Evolutionary conservation across 2,113 vertebrate genomes (phyloP).

Genomic region (Cairina moschata): DNA sequence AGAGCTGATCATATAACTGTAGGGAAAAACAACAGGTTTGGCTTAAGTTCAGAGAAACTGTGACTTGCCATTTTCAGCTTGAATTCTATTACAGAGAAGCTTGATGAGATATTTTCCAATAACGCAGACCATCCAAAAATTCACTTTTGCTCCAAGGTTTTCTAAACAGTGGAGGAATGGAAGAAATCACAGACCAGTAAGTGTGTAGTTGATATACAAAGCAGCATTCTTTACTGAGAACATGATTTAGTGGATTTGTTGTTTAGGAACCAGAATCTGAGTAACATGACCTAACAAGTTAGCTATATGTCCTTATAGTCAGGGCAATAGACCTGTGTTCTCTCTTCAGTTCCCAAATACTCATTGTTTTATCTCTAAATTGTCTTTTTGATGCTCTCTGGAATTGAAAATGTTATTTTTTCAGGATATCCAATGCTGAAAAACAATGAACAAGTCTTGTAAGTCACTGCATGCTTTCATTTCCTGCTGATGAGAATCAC

Average conservation of each 20-base stretch:
- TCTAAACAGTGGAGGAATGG: background rate
- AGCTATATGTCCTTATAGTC: background rate
- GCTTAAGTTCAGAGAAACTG: background rate
- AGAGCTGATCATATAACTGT: background rate
- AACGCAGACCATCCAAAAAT: rapidly evolving
- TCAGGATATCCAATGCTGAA: background rate
- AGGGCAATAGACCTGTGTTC: background rate
- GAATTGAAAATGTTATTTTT: background rate
- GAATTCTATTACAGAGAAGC: background rate
- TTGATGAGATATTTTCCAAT: background rate
- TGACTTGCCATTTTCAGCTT: background rate
- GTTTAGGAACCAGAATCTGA: background rate
- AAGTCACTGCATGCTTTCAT: background rate
- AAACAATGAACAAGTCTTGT: rapidly evolving
- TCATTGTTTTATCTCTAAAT: background rate
- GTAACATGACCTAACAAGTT: background rate
- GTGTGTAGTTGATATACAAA: background rate
- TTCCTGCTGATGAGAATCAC: background rate
- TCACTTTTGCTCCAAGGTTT: background rate
- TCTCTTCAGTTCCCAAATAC: background rate
- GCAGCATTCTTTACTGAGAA: background rate
- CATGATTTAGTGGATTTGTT: background rate
- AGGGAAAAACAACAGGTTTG: background rate
- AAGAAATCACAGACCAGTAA: background rate
- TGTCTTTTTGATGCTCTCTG: background rate